phyloP scores from a whole-genome alignment of 2,113 vertebrate genomes.

The Ahaetulla prasina region DNA sequence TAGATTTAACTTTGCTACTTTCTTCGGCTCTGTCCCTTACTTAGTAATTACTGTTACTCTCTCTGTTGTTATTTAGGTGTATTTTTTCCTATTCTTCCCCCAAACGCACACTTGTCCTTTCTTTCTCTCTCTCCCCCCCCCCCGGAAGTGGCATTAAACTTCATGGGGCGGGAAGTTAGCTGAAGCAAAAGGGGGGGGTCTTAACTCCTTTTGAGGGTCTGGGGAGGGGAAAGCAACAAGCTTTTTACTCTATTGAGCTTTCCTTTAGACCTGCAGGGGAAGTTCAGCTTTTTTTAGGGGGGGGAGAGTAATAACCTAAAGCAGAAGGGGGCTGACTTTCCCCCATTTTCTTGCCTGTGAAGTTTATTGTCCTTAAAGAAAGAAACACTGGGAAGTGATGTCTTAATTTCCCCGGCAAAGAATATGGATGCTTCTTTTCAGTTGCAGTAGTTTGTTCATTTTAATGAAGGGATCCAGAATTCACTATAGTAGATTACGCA shows the following conservation, averaged over 20 bases:
- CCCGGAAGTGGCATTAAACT: slow-evolving; percentile 12
- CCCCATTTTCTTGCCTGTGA: background rate
- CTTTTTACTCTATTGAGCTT: background rate
- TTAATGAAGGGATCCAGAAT: background rate
- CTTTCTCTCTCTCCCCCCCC: background rate
- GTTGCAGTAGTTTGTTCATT: background rate
- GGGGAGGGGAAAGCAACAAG: background rate
- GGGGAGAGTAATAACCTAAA: background rate
- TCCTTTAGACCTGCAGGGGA: background rate
- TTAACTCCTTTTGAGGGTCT: background rate
- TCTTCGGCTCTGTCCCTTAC: background rate
- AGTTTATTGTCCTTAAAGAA: background rate
- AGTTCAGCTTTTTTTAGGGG: background rate
- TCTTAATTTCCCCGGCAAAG: background rate
- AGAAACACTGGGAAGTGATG: background rate
- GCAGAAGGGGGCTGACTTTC: fast-evolving
- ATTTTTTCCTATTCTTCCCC: background rate
- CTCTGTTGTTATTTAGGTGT: background rate
- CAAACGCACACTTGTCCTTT: background rate
- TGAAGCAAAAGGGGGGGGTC: background rate
- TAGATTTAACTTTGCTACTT: background rate
- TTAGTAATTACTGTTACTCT: background rate
- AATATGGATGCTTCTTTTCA: background rate
- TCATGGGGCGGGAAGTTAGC: background rate
- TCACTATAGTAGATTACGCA: background rate